Evolutionary conservation across 2,888 invertebrate species (phyloP).

Genomic region (Tenodera sinensis): DNA sequence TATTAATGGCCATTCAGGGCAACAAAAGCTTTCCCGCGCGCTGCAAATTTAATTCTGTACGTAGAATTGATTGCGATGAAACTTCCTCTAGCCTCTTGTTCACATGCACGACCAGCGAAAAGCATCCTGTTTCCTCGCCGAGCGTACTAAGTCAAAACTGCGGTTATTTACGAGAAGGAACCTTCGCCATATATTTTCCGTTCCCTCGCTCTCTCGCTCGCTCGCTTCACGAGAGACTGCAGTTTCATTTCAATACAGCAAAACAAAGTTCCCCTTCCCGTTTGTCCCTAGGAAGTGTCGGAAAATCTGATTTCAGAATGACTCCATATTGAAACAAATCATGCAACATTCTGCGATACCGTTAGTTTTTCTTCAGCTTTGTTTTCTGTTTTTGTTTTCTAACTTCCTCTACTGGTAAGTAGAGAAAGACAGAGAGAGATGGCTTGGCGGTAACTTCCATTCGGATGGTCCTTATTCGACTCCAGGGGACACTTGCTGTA

Average conservation of each 20-base stretch:
- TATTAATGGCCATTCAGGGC: not conserved
- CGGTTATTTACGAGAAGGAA: not conserved
- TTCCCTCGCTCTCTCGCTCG: too few relatives aligned
- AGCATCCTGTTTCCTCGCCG: not conserved
- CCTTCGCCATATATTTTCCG: too few relatives aligned
- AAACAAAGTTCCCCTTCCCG: too few relatives aligned
- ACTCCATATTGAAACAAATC: not conserved
- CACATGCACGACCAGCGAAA: not conserved
- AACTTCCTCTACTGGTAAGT: not conserved
- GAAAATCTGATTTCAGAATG: not conserved
- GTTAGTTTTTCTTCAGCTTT: not conserved
- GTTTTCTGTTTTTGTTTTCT: not conserved
- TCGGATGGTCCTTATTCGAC: too few relatives aligned
- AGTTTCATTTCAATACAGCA: not conserved
- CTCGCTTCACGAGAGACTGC: not conserved
- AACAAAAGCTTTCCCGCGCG: not conserved
- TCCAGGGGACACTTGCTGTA: too few relatives aligned
- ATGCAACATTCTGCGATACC: not conserved
- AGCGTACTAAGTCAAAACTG: not conserved
- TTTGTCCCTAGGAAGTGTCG: too few relatives aligned
- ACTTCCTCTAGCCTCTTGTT: not conserved
- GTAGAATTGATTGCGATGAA: conserved; percentile 18
- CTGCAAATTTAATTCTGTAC: conserved; percentile 5
- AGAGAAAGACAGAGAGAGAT: too few relatives aligned
- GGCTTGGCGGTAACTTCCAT: too few relatives aligned